phyloP scores from a whole-genome alignment of 2,113 vertebrate species.

The Odontesthes bonariensis region DNA sequence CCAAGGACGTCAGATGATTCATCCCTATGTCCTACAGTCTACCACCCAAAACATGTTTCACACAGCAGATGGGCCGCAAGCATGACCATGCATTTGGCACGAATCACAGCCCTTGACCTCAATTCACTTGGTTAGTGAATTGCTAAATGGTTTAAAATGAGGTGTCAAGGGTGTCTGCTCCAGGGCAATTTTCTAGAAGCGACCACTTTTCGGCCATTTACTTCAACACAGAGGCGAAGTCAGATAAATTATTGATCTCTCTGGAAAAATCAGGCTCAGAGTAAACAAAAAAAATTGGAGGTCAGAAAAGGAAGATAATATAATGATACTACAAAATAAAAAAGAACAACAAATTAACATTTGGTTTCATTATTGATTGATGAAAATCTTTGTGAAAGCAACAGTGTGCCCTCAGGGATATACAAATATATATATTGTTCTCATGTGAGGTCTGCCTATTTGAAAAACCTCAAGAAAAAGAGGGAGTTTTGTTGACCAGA shows the following conservation, averaged over 20 bases:
- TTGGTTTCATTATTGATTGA: slow-evolving; percentile 2
- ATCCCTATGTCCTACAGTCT: slow-evolving; percentile 33
- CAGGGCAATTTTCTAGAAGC: neutral
- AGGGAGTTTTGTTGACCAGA: neutral
- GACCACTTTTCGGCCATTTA: neutral
- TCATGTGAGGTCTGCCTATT: neutral
- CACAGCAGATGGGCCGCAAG: slow-evolving; percentile 36
- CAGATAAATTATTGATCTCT: slow-evolving; percentile 32
- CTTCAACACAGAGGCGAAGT: slow-evolving; percentile 17
- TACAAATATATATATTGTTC: neutral
- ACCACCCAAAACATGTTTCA: slow-evolving; percentile 39
- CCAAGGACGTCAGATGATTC: slow-evolving; percentile 36
- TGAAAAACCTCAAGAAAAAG: neutral
- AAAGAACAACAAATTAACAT: neutral
- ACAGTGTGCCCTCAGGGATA: neutral
- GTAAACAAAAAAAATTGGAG: neutral
- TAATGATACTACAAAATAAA: neutral
- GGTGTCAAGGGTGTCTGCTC: slow-evolving; percentile 2
- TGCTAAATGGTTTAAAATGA: slow-evolving; percentile 27
- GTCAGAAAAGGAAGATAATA: neutral
- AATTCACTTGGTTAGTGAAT: slow-evolving; percentile 17
- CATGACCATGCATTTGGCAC: slow-evolving; percentile 31
- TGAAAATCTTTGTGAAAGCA: neutral
- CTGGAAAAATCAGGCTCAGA: neutral
- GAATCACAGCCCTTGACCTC: slow-evolving; percentile 20